phyloP scores from a whole-genome alignment of 53 echinoderm and acorn worm species.

The Astropecten irregularis region DNA sequence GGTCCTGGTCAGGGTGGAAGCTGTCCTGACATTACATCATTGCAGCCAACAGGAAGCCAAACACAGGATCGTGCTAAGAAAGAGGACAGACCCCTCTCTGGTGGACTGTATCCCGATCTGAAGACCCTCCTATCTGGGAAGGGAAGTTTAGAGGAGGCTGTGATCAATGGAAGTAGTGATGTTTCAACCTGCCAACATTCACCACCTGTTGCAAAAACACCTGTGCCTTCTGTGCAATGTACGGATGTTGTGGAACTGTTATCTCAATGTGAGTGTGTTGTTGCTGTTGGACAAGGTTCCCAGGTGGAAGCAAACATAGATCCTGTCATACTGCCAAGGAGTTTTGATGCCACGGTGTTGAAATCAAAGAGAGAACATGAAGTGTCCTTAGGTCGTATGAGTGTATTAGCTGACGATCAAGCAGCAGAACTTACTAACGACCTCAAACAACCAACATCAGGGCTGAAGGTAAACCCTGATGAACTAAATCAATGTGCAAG shows the following conservation, averaged over 20 bases:
- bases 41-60: too few species aligned
- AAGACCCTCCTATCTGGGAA: background rate
- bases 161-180: background rate
- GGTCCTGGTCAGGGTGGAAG: too few species aligned
- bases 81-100: background rate
- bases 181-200: background rate
- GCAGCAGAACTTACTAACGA: too few species aligned
- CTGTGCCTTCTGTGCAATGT: background rate
- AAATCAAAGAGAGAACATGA: conserved; percentile 40
- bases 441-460: background rate
- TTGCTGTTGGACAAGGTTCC: background rate
- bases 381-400: conserved; percentile 46
- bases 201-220: background rate
- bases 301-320: background rate
- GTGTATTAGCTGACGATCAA: background rate
- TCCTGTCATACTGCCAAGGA: background rate
- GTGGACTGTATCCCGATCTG: conserved; percentile 43
- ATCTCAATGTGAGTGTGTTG: background rate
- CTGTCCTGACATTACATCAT: too few species aligned
- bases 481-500: background rate
- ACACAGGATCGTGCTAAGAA: background rate
- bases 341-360: conserved; percentile 21
- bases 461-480: background rate
- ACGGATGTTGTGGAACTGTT: background rate
- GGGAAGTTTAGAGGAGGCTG: background rate